Evolutionary conservation across 2,888 invertebrate genomes (phyloP).

Genomic region (Rhagonycha lutea): DNA sequence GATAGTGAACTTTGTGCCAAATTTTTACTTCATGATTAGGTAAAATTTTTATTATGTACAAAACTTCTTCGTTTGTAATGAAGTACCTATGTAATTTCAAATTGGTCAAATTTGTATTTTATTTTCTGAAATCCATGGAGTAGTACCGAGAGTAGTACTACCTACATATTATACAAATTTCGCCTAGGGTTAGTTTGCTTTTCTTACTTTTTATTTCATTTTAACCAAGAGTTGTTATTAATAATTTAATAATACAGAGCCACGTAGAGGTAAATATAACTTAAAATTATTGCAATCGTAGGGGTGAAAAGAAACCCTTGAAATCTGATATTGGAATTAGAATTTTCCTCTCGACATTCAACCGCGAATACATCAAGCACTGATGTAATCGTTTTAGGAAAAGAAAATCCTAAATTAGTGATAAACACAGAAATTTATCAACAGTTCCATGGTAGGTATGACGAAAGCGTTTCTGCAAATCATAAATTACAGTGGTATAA

Average conservation of each 20-base stretch:
- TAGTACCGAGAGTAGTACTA: no score
- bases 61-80: neutral
- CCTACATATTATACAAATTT: no score
- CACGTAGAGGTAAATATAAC: neutral
- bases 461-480: no score
- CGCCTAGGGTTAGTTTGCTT: no score
- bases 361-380: neutral
- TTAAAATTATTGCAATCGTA: neutral
- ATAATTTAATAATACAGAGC: no score
- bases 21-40: neutral
- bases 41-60: neutral
- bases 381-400: neutral
- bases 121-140: no score
- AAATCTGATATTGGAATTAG: neutral
- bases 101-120: neutral
- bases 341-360: neutral
- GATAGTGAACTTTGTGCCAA: conserved; percentile 1
- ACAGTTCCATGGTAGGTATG: no score
- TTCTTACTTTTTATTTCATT: no score
- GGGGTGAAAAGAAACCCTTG: neutral
- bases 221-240: no score
- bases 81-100: neutral
- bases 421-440: no score
- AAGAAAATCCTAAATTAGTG: no score
- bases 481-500: no score